Conservation (phyloP, 2,113 vertebrate species). For the Grantiella picta region DNA sequence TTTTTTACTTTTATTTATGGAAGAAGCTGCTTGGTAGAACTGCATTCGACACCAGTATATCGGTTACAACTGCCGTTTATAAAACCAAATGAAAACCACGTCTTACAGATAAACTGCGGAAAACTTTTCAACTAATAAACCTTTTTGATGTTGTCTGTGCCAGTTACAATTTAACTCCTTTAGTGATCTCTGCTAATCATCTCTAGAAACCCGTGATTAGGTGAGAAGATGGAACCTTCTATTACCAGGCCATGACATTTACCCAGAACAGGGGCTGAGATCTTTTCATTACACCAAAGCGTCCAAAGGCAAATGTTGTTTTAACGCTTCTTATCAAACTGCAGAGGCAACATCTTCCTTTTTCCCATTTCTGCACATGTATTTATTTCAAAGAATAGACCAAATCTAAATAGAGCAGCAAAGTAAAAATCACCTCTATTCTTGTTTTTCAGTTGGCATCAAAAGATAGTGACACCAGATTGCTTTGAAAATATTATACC, state of each 20-base stretch:
- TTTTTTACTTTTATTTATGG: slow-evolving; percentile 16
- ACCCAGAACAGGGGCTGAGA: neutral
- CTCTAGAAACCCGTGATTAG: neutral
- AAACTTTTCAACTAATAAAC: slow-evolving; percentile 43
- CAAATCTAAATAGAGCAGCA: neutral
- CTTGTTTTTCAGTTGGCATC: neutral
- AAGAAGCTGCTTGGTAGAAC: slow-evolving; percentile 25
- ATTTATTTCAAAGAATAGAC: neutral
- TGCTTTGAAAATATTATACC: neutral
- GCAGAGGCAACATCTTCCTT: neutral
- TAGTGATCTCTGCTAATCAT: neutral
- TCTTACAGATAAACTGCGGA: slow-evolving; percentile 48
- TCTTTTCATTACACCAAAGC: neutral
- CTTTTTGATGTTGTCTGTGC: neutral
- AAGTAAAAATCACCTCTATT: neutral
- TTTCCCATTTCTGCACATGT: neutral
- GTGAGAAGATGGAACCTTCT: neutral
- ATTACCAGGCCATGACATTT: neutral
- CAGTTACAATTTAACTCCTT: slow-evolving; percentile 7
- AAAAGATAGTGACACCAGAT: neutral
- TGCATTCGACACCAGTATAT: neutral
- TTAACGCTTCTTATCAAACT: neutral
- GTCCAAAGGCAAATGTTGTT: neutral
- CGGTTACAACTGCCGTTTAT: slow-evolving; percentile 48
- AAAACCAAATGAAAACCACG: slow-evolving; percentile 64